These are phyloP conservation scores for Lepidurus packardi DNA, from an alignment of 1,140 invertebrate species.

Conservation along the genomic window DNA sequence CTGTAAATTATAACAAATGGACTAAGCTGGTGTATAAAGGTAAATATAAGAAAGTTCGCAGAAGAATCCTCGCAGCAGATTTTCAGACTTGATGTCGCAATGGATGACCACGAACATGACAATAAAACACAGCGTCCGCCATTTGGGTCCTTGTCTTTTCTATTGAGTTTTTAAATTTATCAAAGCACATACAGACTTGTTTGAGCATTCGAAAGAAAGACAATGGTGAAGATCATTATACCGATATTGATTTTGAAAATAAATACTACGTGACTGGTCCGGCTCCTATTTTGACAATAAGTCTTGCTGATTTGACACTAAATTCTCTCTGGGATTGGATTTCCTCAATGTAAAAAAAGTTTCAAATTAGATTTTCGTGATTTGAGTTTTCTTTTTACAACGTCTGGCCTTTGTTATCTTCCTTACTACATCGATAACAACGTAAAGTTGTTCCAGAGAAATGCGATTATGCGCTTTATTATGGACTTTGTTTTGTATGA, in stretches of 20 bases:
- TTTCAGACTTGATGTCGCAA: too few relatives aligned
- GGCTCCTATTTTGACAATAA: slow-evolving; percentile 45
- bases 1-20: too few relatives aligned
- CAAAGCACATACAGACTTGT: too few relatives aligned
- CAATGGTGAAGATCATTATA: slow-evolving; percentile 40
- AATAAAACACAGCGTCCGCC: too few relatives aligned
- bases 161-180: too few relatives aligned
- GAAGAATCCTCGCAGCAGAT: too few relatives aligned
- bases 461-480: slow-evolving; percentile 51
- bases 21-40: too few relatives aligned
- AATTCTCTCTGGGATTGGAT: slow-evolving; percentile 45
- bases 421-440: slow-evolving; percentile 54
- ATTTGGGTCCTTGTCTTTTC: too few relatives aligned
- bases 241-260: slow-evolving; percentile 47
- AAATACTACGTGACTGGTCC: slow-evolving; percentile 47
- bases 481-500: slow-evolving; percentile 52
- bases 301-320: slow-evolving; percentile 46
- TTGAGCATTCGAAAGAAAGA: too few relatives aligned
- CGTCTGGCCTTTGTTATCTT: slow-evolving; percentile 42
- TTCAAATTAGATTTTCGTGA: background rate
- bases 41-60: too few relatives aligned
- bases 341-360: slow-evolving; percentile 48
- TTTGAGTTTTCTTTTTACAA: slow-evolving; percentile 24
- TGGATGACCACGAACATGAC: too few relatives aligned
- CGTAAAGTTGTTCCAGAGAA: slow-evolving; percentile 50